Evolutionary conservation across 2,888 invertebrate genomes (phyloP).

Genomic region (Hirtodrosophila trivittata): DNA sequence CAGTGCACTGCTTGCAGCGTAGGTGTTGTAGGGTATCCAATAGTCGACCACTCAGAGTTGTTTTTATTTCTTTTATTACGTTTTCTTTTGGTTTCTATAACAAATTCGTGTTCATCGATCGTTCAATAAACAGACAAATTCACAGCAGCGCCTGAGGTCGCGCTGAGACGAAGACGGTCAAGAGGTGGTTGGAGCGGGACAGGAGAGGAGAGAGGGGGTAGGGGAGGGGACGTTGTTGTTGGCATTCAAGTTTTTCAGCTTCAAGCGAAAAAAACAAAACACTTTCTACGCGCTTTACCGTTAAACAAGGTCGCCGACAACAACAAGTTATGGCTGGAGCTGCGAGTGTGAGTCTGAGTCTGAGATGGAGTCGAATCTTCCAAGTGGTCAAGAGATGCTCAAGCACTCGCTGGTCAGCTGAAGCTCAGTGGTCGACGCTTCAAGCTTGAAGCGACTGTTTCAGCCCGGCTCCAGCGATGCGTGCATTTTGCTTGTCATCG

Average conservation of each 20-base stretch:
- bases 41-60: not conserved
- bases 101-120: slow-evolving; percentile 52
- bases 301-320: slow-evolving; percentile 75
- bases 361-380: slow-evolving; percentile 27
- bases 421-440: slow-evolving; percentile 15
- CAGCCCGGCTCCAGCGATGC: slow-evolving; percentile 57
- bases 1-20: no score
- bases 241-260: slow-evolving; percentile 69
- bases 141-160: slow-evolving; percentile 15
- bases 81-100: slow-evolving; percentile 14
- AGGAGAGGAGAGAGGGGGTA: not conserved
- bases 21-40: not conserved
- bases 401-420: slow-evolving; percentile 26
- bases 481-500: slow-evolving; percentile 71
- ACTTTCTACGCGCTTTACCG: slow-evolving; percentile 79
- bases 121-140: slow-evolving; percentile 47
- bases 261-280: slow-evolving; percentile 63
- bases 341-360: slow-evolving; percentile 20
- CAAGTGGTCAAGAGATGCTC: slow-evolving; percentile 18
- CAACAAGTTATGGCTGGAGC: slow-evolving; percentile 37
- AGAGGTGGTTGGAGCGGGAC: not conserved
- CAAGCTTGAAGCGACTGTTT: no score
- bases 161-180: slow-evolving; percentile 8
- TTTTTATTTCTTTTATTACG: slow-evolving; percentile 1
- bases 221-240: slow-evolving; percentile 26